These are phyloP conservation scores for Melanotaenia boesemani DNA, from an alignment of 2,797 vertebrate genomes.

Conservation along the genomic window DNA sequence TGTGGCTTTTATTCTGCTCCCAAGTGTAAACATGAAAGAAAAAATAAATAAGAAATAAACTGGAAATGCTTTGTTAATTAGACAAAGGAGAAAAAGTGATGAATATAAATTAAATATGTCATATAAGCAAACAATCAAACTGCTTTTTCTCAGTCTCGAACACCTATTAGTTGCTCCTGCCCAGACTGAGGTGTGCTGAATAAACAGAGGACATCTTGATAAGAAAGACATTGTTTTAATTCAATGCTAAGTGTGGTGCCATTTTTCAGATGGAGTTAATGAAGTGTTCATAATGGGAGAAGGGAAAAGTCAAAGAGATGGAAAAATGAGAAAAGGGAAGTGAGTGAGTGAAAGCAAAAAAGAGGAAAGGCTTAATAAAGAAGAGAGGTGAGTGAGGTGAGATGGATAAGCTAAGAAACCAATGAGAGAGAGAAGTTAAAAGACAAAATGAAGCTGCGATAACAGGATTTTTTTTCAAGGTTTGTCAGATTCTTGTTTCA, in stretches of 20 bases:
- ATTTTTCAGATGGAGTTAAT: slow-evolving; percentile 51
- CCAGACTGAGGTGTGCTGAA: slow-evolving; percentile 14
- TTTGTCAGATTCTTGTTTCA: slow-evolving; percentile 51
- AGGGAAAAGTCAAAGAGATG: neutral
- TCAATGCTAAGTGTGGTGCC: slow-evolving; percentile 35
- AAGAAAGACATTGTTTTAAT: slow-evolving; percentile 57
- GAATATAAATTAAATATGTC: slow-evolving; percentile 30
- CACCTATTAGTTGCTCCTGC: neutral
- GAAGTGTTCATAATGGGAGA: slow-evolving; percentile 39
- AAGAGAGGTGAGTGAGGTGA: neutral
- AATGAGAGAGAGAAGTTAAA: neutral
- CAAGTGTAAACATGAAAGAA: slow-evolving; percentile 8
- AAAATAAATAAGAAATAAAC: slow-evolving; percentile 12
- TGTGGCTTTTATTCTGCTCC: neutral
- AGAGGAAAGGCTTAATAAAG: neutral
- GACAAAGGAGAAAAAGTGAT: slow-evolving; percentile 23
- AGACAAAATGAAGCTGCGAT: slow-evolving; percentile 25
- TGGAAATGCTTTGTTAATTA: neutral
- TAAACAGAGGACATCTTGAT: slow-evolving; percentile 43
- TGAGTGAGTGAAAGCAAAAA: neutral
- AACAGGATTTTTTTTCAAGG: slow-evolving; percentile 51
- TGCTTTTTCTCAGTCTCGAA: slow-evolving; percentile 25
- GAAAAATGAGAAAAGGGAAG: neutral
- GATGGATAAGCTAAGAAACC: neutral
- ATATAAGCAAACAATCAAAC: slow-evolving; percentile 40